A percentile compares a stretch with the other conserved stretches of the same genome.
These are phyloP conservation scores for Balearica regulorum DNA, from an alignment of 2,797 vertebrate species.

Conservation along the genomic window DNA sequence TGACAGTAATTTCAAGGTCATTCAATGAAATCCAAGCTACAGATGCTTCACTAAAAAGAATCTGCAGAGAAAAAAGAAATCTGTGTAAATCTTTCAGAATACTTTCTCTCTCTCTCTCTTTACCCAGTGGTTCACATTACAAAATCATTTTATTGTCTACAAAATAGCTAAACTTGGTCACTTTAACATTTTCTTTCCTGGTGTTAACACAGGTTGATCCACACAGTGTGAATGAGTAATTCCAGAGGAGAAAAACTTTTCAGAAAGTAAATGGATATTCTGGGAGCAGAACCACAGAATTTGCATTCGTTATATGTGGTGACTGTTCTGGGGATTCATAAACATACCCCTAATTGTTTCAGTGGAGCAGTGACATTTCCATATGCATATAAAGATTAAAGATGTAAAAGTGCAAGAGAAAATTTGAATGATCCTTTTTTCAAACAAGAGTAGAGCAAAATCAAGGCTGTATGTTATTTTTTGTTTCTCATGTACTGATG, in stretches of 20 bases:
- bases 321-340: background rate
- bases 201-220: background rate
- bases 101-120: background rate
- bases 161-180: background rate
- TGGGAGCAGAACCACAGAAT: background rate
- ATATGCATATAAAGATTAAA: background rate
- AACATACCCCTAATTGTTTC: background rate
- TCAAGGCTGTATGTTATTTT: background rate
- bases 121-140: background rate
- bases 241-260: background rate
- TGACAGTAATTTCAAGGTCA: background rate
- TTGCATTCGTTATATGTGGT: background rate
- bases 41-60: background rate
- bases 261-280: background rate
- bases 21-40: background rate
- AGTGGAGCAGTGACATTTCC: background rate
- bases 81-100: background rate
- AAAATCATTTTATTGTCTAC: background rate
- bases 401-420: background rate
- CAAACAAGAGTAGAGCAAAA: background rate
- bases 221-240: background rate
- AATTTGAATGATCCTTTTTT: background rate
- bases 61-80: background rate
- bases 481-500: background rate
- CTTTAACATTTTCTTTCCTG: background rate